phyloP scores from a whole-genome alignment of 2,797 vertebrate genomes.

The Poecilia velifera region DNA sequence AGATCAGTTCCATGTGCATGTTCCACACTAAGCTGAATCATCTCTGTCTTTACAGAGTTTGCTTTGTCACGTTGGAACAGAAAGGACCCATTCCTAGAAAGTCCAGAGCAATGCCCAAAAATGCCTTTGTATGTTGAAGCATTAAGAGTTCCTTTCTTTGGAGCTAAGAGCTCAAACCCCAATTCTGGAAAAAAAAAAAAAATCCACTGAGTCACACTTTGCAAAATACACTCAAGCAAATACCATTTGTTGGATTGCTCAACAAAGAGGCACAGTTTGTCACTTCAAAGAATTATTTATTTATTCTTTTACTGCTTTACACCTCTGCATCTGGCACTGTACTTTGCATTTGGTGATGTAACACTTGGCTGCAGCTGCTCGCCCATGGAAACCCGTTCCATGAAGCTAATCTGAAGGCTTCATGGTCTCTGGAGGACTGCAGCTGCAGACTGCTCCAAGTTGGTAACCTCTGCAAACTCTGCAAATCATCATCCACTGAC shows the following conservation, averaged over 20 bases:
- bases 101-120: not conserved
- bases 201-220: not conserved
- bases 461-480: not conserved
- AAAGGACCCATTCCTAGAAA: not conserved
- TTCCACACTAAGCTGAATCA: not conserved
- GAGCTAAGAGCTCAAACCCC: not conserved
- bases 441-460: not conserved
- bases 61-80: not conserved
- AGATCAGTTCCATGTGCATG: not conserved
- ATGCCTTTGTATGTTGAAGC: not conserved
- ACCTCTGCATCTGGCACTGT: not conserved
- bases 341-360: not conserved
- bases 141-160: not conserved
- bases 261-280: not conserved
- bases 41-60: constrained; percentile 1
- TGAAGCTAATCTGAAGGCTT: not conserved
- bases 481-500: not conserved
- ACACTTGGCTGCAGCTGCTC: not conserved
- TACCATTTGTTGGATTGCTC: not conserved
- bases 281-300: not conserved
- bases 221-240: not conserved
- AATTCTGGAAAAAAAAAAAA: not conserved
- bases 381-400: not conserved
- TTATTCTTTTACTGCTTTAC: not conserved
- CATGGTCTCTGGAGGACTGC: not conserved